Base-by-base conservation (phyloP, 1,140 invertebrate genomes). In the Drosophila eugracilis region DNA sequence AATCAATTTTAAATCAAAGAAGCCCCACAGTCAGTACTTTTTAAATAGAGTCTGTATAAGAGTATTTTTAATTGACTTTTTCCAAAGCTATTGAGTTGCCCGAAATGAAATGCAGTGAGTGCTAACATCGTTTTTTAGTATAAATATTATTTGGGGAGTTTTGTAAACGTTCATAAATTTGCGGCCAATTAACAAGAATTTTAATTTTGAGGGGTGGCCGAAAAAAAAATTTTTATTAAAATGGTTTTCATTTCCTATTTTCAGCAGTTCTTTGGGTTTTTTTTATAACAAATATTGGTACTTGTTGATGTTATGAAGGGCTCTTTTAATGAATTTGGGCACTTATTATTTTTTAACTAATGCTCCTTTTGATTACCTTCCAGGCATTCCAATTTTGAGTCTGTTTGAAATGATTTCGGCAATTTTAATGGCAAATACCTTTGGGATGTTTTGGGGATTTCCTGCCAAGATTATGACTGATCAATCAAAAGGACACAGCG, bases 71-170 rank as follows among this genome's bases (percentile, higher is more conserved):
- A 44, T 21, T 44, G 5, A 34, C 6, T 62, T 59, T 12, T 26
- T 1, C 15, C n/a, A 19, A 30, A 12, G 3, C 14, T 58, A 5
- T 17, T 4, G 3, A 45, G n/a, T 34, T 5, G 0, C 3, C 12
- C 4, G 7, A 44, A 21, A 6, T 15, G 15, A 7, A 32, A 26
- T 15, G 37, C 10, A n/a, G 17, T 28, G n/a, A 28, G 6, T 47
- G 21, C 30, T 36, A 47, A 62, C 22, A 28, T 62, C 57, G 22
- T 37, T 63, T 48, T 62, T 63, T 21, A 39, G 21, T 41, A 21
- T 10, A 54, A 26, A 37, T 45, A 54, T 37, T 54, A 7, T 37
- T 24, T 45, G n/a, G 30, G 22, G 34, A 21, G 32, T 47, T 39
- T 45, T 10, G 9, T 22, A 47, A 41, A 30, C 22, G 28, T 30